Conservation (phyloP, 2,888 invertebrate genomes). For the Folsomia manolachei region DNA sequence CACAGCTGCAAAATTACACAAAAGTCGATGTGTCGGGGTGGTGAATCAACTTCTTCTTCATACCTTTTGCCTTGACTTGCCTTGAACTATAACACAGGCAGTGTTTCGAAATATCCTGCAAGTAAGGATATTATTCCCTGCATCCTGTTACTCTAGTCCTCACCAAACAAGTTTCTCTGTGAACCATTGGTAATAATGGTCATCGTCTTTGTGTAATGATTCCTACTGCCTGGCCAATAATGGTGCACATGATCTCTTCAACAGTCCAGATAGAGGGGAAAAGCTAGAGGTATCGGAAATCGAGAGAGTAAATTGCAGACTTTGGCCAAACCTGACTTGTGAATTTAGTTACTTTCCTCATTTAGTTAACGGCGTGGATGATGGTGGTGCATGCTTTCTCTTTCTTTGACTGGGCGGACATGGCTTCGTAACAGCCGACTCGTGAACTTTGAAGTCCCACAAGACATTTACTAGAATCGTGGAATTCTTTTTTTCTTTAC, state of each 20-base stretch:
- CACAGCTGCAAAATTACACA: background rate
- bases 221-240: background rate
- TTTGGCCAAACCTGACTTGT: background rate
- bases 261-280: background rate
- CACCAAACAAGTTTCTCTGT: background rate
- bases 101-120: too few relatives aligned
- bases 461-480: too few relatives aligned
- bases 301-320: background rate
- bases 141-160: too few relatives aligned
- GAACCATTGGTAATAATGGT: background rate
- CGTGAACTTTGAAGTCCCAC: too few relatives aligned
- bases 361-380: background rate
- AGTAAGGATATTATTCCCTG: too few relatives aligned
- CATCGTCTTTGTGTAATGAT: background rate
- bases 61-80: too few relatives aligned
- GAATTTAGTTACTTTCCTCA: background rate
- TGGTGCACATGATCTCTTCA: background rate
- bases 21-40: background rate
- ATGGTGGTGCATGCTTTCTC: too few relatives aligned
- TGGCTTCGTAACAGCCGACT: too few relatives aligned
- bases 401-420: too few relatives aligned
- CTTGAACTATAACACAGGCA: too few relatives aligned
- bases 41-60: too few relatives aligned
- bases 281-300: background rate
- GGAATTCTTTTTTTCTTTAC: too few relatives aligned